Conservation (phyloP, 2,888 invertebrate genomes). For the Halocaridina rubra region DNA sequence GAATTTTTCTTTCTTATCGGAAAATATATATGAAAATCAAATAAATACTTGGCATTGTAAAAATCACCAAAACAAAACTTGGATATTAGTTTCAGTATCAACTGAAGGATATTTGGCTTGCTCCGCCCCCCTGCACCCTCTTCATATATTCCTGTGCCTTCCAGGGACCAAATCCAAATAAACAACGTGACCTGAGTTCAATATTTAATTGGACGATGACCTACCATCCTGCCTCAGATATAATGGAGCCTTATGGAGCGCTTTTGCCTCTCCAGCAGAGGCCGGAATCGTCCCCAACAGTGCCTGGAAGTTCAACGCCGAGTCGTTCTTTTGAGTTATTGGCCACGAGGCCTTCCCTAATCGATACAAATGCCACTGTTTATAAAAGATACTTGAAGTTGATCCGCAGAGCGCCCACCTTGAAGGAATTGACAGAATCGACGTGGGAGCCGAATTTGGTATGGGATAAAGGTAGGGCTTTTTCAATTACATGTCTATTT, state of each 20-base stretch:
- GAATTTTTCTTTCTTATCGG: no score
- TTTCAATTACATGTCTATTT: no score
- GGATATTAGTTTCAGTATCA: no score
- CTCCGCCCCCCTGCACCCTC: no score
- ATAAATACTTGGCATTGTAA: no score
- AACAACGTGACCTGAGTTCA: not conserved
- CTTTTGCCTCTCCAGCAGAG: not conserved
- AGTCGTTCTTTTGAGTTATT: not conserved
- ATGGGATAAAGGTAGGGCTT: not conserved
- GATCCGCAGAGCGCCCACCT: not conserved
- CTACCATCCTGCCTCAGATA: slow-evolving; percentile 24
- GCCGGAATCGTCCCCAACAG: not conserved
- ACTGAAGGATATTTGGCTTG: no score
- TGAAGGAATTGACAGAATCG: not conserved
- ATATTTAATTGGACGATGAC: slow-evolving; percentile 55
- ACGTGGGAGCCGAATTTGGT: slow-evolving; percentile 19
- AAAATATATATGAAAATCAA: no score
- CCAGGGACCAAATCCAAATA: not conserved
- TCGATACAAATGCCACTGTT: not conserved
- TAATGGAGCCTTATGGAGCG: slow-evolving; percentile 44
- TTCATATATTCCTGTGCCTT: not conserved
- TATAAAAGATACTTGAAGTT: slow-evolving; percentile 3
- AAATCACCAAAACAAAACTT: no score
- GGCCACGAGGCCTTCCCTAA: not conserved
- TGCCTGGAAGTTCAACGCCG: not conserved